Evolutionary conservation across 2,797 vertebrate genomes (phyloP), one percentile per base, ranked within the genome.

Genomic region (Gymnothorax reevesii): DNA sequence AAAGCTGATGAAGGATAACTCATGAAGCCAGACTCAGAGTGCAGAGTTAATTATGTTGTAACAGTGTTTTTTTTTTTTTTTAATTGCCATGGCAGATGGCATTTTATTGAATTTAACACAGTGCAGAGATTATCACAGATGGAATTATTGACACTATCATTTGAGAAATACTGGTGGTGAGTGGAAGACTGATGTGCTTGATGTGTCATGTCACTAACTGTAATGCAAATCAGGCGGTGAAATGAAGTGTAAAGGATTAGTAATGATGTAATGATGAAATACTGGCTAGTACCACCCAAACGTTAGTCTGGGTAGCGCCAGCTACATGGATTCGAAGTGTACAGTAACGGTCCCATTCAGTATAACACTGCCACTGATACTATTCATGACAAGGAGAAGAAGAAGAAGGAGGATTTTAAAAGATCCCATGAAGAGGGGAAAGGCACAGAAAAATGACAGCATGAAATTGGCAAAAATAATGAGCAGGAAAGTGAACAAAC

Each of bases 271-370:
- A 52, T n/a, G 54, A 62, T 54, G 33, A 13, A 83, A 83, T 57
- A 27, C 55, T 22, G 77, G 49, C 77, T 27, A 59, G 15, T n/a
- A 49, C 25, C 57, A 86, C n/a, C 54, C 20, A 8, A n/a, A 79
- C 57, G 22, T 42, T 42, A 60, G 7, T 55, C 2, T n/a, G n/a
- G 4, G 77, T 55, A 9, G 52, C 55, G 77, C 82, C 7, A 57
- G 57, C 9, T 17, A 49, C 22, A 71, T 54, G 49, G 49, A 55
- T 49, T 4, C 8, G 9, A 15, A 49, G 49, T 71, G 52, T 15
- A 54, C 85, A 89, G 87, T n/a, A 86, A 86, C 85, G 82, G 22
- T 4, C 27, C 71, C 4, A 4, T 27, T 3, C 9, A 15, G 25
- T 42, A 15, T 42, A 2, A 42, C 33, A 42, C 33, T 42, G 2